Base-by-base conservation (phyloP, 2,888 invertebrate species). In the Parelbella ahira region DNA sequence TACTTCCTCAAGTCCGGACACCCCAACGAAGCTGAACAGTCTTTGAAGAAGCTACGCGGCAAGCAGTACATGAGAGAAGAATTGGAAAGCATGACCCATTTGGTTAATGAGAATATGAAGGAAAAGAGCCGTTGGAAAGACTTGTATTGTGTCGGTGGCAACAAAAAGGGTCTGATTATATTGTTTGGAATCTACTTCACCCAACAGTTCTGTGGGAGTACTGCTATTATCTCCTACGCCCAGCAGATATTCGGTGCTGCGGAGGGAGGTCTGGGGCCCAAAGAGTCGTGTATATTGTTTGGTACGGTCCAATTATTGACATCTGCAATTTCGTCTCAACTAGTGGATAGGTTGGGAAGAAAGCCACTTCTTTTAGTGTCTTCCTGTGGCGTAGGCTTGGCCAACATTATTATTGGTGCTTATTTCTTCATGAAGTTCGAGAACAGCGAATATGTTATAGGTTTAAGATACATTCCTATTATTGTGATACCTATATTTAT, bases 321-420 rank as follows among this genome's bases (percentile, higher is more conserved):
- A 2, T 89, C 90, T 7, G 86, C 88, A 4, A 75, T 89, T 46
- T 89, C 90, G 0, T 89, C 90, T 0, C 81, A 88, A 47, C 65
- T 90, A 38, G 89, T 90, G 2, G 93, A 93, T 62, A 82, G 89
- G 37, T 63, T 89, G 18, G 93, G 93, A 9, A 79, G 92, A 37
- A 87, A 90, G 47, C 88, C 89, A 0, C 75, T 93, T 2, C 75
- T 93, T 13, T 57, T 92, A 8, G 62, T 89, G 37, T 91, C 91
- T 1, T 90, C 91, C 0, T 68, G 88, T 13, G 79, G 89, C 4
- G 89, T 90, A 9, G 82, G 88, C 2, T 20, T 90, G 10, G 79
- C 89, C 1, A 88, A 90, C 45, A 62, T 88, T 10, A 74, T 89
- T 2, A 84, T 90, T 52, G 90, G 90, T 6, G 63, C 87, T 11